These are phyloP conservation scores for Burhinus bistriatus DNA, from an alignment of 2,113 vertebrate genomes.

Conservation along the genomic window DNA sequence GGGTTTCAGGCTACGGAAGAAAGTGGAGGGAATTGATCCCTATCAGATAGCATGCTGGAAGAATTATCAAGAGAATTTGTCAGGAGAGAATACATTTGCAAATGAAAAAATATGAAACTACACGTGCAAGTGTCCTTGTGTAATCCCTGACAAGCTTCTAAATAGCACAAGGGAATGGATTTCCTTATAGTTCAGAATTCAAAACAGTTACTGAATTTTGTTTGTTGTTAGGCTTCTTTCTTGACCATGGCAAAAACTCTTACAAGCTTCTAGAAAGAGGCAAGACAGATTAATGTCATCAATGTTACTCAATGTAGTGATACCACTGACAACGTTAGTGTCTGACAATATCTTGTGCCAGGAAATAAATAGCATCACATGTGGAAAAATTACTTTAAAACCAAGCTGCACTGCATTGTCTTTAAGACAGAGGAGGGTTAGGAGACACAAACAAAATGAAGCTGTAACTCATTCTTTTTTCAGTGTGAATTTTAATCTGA, in stretches of 20 bases:
- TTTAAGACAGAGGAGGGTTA: accelerated
- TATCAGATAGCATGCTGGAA: not conserved
- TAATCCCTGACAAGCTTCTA: not conserved
- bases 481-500: not conserved
- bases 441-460: not conserved
- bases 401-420: not conserved
- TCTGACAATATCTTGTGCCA: not conserved
- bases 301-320: not conserved
- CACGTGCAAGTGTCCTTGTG: not conserved
- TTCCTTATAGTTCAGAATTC: not conserved
- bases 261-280: not conserved
- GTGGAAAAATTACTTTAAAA: not conserved
- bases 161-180: not conserved
- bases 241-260: not conserved
- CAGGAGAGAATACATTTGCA: not conserved
- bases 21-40: not conserved
- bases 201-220: not conserved
- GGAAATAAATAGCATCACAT: not conserved
- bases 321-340: not conserved
- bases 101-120: not conserved
- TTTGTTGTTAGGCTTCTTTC: not conserved
- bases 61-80: not conserved
- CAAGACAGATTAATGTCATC: not conserved
- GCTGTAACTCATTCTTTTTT: not conserved
- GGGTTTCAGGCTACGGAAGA: not conserved